A percentile compares a stretch with the other conserved stretches of the same genome.
These are phyloP conservation scores for Pristionchus pacificus DNA, from an alignment of 1,140 invertebrate genomes.

Conservation along the genomic window DNA sequence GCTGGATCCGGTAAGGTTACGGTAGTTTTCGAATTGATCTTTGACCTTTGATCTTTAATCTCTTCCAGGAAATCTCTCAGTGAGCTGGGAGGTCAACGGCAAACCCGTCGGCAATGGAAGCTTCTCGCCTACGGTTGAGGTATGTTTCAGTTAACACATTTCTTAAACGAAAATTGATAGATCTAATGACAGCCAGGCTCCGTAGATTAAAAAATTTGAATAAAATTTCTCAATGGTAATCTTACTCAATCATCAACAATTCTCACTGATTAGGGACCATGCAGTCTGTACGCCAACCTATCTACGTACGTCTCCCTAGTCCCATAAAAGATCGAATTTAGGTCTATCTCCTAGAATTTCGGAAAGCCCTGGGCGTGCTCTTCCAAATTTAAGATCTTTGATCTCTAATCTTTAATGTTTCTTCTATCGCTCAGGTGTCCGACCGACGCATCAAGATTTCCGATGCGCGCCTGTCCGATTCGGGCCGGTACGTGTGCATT, in stretches of 20 bases:
- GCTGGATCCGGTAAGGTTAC: constrained; percentile 15
- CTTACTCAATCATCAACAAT: too few relatives aligned
- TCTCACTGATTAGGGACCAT: too few relatives aligned
- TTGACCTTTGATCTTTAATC: too few relatives aligned
- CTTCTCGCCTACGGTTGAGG: constrained; percentile 12
- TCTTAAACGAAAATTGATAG: too few relatives aligned
- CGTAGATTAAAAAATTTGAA: too few relatives aligned
- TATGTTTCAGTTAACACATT: not conserved
- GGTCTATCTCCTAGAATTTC: not conserved
- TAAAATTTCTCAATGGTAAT: too few relatives aligned
- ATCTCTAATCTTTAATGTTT: not conserved
- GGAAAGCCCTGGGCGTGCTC: not conserved
- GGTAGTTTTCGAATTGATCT: not conserved
- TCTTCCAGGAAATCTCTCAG: constrained; percentile 27
- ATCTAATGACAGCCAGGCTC: too few relatives aligned
- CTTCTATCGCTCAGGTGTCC: constrained; percentile 10
- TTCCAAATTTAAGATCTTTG: not conserved
- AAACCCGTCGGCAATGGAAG: constrained; percentile 27
- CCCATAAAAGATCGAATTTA: too few relatives aligned
- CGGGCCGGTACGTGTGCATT: constrained; percentile 56
- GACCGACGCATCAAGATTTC: constrained; percentile 35
- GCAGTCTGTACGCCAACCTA: too few relatives aligned
- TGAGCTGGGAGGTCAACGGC: constrained; percentile 37
- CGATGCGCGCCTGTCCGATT: constrained; percentile 41
- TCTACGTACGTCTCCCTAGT: too few relatives aligned